Conservation (phyloP, 2,888 invertebrate species). For the Atrina japonica region DNA sequence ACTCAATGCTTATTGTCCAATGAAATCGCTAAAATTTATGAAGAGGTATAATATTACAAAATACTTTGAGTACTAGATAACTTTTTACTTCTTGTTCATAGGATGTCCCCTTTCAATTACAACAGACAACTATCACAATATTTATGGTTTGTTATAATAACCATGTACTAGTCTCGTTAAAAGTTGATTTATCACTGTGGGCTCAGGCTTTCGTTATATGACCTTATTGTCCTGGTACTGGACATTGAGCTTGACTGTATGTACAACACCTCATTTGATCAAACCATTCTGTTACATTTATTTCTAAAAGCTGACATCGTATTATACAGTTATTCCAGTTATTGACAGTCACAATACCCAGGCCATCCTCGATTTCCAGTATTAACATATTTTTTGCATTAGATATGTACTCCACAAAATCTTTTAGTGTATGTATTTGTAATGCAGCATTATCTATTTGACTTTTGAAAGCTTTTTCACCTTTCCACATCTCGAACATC, state of each 20-base stretch:
- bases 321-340: slow-evolving; percentile 23
- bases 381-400: background rate
- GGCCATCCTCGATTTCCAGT: slow-evolving; percentile 13
- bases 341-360: slow-evolving; percentile 17
- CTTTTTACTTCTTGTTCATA: no score
- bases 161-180: no score
- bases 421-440: background rate
- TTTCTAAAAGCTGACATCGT: background rate
- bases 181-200: no score
- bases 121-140: no score
- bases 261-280: background rate
- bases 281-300: slow-evolving; percentile 20
- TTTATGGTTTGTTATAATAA: no score
- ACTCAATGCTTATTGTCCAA: no score
- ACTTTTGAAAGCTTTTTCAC: slow-evolving; percentile 31
- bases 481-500: slow-evolving; percentile 67
- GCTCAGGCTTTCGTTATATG: no score
- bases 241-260: slow-evolving; percentile 13
- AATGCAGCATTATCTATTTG: slow-evolving; percentile 2
- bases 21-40: no score
- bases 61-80: no score
- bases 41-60: no score
- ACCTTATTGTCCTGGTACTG: no score
- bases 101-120: no score
- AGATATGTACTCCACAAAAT: slow-evolving; percentile 9